These are phyloP conservation scores for Drosophila sproati DNA, from an alignment of 1,140 invertebrate genomes.

Conservation along the genomic window DNA sequence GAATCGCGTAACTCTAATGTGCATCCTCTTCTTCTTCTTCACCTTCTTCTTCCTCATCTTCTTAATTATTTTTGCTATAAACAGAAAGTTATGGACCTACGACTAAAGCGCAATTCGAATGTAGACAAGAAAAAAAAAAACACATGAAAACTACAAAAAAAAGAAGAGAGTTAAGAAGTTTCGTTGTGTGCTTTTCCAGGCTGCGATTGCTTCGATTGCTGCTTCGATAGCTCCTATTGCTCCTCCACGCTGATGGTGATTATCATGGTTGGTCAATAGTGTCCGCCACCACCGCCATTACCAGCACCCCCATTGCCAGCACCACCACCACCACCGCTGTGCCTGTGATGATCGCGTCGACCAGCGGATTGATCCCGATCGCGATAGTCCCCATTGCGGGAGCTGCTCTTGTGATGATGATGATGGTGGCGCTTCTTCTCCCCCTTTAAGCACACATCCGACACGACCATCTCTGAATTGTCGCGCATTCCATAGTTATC, in stretches of 20 bases:
- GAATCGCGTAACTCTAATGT: constrained; percentile 32
- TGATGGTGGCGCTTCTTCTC: constrained; percentile 93
- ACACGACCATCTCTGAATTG: constrained; percentile 92
- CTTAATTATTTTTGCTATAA: constrained; percentile 57
- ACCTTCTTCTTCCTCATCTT: constrained; percentile 1
- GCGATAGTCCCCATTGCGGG: constrained; percentile 80
- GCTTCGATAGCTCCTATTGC: constrained; percentile 58
- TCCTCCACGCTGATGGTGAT: constrained; percentile 84
- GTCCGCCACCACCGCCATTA: constrained; percentile 61
- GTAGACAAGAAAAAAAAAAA: constrained; percentile 28
- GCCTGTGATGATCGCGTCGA: constrained; percentile 79
- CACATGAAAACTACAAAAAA: constrained; percentile 50
- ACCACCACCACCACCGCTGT: constrained; percentile 60
- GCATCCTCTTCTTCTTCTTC: constrained; percentile 10
- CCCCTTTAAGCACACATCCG: constrained; percentile 87
- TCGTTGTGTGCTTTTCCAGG: constrained; percentile 53
- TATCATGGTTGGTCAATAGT: constrained; percentile 85
- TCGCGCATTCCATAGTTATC: constrained; percentile 89
- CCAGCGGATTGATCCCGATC: constrained; percentile 77
- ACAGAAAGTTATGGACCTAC: constrained; percentile 53
- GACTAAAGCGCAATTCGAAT: constrained; percentile 46
- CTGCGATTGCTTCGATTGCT: constrained; percentile 32
- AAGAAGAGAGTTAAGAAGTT: constrained; percentile 52
- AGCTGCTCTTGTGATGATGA: constrained; percentile 89
- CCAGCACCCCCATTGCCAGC: constrained; percentile 39